These are phyloP conservation scores for Sminthopsis crassicaudata DNA, from an alignment of 2,113 vertebrate species.

Conservation along the genomic window DNA sequence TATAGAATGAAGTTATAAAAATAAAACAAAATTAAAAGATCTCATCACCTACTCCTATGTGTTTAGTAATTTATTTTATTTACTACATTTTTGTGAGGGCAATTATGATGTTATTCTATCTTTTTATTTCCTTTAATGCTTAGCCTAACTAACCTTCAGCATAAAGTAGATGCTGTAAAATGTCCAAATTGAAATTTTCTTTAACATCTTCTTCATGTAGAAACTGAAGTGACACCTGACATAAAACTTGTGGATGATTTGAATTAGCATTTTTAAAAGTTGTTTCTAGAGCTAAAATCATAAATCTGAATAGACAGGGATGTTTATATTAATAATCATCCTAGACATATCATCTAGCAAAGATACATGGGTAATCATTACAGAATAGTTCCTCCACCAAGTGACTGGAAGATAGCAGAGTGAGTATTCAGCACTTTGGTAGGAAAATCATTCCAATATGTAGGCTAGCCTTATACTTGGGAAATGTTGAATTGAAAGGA, in stretches of 20 bases:
- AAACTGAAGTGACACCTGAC: not conserved
- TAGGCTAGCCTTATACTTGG: not conserved
- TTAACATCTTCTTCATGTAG: not conserved
- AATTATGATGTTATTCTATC: not conserved
- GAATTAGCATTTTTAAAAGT: not conserved
- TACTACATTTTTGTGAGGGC: not conserved
- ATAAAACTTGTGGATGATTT: not conserved
- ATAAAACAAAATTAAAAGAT: not conserved
- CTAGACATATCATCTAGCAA: not conserved
- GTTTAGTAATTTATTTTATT: not conserved
- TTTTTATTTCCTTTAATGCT: not conserved
- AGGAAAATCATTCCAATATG: not conserved
- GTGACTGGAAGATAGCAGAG: not conserved
- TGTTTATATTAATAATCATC: not conserved
- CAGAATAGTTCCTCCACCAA: not conserved
- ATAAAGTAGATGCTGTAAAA: not conserved
- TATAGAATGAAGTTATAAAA: not conserved
- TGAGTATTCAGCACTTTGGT: not conserved
- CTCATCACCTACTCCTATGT: not conserved
- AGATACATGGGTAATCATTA: not conserved
- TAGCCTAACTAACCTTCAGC: not conserved
- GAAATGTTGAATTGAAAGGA: not conserved
- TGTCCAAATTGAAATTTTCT: not conserved
- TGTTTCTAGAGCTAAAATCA: not conserved
- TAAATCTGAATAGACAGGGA: not conserved